Evolutionary conservation across 1,140 invertebrate genomes (phyloP).

Genomic region (Habropoda laboriosa): DNA sequence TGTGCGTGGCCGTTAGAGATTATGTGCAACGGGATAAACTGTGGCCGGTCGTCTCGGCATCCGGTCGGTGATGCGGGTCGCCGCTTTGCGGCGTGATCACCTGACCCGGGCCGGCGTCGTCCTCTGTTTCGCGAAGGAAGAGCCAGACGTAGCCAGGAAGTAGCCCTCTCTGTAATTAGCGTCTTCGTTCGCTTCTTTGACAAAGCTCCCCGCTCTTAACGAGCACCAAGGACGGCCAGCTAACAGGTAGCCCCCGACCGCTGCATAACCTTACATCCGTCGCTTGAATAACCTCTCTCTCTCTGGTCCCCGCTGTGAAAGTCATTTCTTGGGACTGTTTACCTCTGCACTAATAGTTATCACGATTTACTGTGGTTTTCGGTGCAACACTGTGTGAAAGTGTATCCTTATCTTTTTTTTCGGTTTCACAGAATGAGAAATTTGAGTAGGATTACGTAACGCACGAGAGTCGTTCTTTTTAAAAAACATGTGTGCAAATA

Average conservation of each 20-base stretch:
- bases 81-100: slow-evolving; percentile 54
- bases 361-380: no score
- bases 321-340: not conserved
- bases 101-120: slow-evolving; percentile 33
- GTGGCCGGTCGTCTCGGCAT: slow-evolving; percentile 51
- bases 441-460: no score
- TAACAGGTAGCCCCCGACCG: slow-evolving; percentile 51
- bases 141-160: slow-evolving; percentile 60
- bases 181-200: slow-evolving; percentile 73
- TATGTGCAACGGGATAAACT: slow-evolving; percentile 26
- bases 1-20: slow-evolving; percentile 1
- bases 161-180: slow-evolving; percentile 73
- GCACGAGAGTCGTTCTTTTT: not conserved
- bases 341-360: not conserved
- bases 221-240: slow-evolving; percentile 37
- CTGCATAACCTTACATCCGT: slow-evolving; percentile 7
- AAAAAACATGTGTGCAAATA: no score
- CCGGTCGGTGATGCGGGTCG: slow-evolving; percentile 53
- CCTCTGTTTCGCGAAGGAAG: slow-evolving; percentile 48
- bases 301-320: not conserved
- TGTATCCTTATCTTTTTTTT: no score
- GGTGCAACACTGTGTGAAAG: no score
- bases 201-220: slow-evolving; percentile 58
- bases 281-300: not conserved
- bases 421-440: no score